Base-by-base conservation (phyloP, 64 coral and sea anemone genomes). In the Stichodactyla mertensii region DNA sequence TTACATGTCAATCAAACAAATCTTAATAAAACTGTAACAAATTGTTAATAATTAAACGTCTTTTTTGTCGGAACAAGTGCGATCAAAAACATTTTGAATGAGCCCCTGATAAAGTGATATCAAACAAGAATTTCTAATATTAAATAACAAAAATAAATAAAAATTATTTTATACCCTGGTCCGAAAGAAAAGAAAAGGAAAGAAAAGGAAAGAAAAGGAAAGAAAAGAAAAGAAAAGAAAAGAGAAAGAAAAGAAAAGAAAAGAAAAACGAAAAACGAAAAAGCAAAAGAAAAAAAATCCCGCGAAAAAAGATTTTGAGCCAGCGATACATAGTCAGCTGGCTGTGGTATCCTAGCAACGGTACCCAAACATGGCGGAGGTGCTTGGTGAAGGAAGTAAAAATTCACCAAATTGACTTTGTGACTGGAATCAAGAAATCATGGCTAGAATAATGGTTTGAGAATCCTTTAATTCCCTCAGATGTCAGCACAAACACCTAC, bases 351-450 rank as follows among this genome's bases (percentile, higher is more conserved):
- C 69, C 69, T 74, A 74, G 69, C 69, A 74, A 74, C 69, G 23
- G 69, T 23, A 74, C 36, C 69, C 5, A 74, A 74, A 74, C 69
- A 74, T 74, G 69, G 69, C 24, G 69, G 69, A 26, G 0, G 22
- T 74, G 7, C 69, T 74, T 74, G 69, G 69, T 31, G 69, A 74
- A 36, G 69, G 69, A 74, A 74, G 69, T 74, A 74, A 74, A 74
- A 74, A 74, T 74, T 74, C 69, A 74, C 8, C 69, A 74, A 74
- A 74, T 74, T 31, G 69, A 74, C 69, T 74, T 74, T 74, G 69
- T 74, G 69, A 74, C 69, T 74, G 4, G 69, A 27, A 74, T 27
- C n/a, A 74, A 74, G 69, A 74, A 74, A 74, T 74, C 69, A 74
- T 14, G 69, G 69, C 26, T 9, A 26, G 12, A 74, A 74, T 74